A percentile compares a stretch with the other conserved stretches of the same genome.
Conservation (phyloP, 2,797 vertebrate species). For the Muraenolepis orangiensis region DNA sequence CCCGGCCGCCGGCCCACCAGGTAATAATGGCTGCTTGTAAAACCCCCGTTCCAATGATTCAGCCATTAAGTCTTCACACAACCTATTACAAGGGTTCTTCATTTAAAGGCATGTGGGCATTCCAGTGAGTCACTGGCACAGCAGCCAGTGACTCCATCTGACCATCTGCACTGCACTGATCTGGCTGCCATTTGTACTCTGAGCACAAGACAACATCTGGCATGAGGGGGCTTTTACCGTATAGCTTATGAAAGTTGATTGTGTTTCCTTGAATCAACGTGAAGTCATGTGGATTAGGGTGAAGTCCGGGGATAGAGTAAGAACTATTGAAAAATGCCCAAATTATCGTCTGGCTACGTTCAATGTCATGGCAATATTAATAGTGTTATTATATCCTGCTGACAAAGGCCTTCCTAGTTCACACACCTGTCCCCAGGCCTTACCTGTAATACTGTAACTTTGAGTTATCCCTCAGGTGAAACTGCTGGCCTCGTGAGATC, state of each 20-base stretch:
- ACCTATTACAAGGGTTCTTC: constrained; percentile 45
- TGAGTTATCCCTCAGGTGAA: not conserved
- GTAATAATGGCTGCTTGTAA: constrained; percentile 35
- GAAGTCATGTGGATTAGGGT: not conserved
- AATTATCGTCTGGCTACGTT: not conserved
- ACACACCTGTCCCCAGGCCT: not conserved
- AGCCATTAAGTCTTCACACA: constrained; percentile 36
- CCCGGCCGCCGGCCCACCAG: constrained; percentile 30
- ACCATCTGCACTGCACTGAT: constrained; percentile 12
- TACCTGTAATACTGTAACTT: not conserved
- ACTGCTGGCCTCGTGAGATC: not conserved
- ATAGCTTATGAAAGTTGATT: not conserved
- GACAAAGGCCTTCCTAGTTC: not conserved
- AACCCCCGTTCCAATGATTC: constrained; percentile 60
- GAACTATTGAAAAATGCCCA: not conserved
- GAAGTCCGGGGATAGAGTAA: not conserved
- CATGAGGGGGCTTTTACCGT: not conserved
- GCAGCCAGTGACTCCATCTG: constrained; percentile 13
- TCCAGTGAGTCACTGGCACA: constrained; percentile 62
- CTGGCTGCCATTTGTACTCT: constrained; percentile 26
- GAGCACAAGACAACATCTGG: constrained; percentile 22
- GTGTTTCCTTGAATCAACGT: not conserved
- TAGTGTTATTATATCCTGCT: not conserved
- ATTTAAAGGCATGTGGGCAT: constrained; percentile 48
- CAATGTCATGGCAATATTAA: not conserved